Evolutionary conservation across 2,888 invertebrate species (phyloP), one percentile per base, ranked within the genome.

Genomic region (Eupsilia transversa): DNA sequence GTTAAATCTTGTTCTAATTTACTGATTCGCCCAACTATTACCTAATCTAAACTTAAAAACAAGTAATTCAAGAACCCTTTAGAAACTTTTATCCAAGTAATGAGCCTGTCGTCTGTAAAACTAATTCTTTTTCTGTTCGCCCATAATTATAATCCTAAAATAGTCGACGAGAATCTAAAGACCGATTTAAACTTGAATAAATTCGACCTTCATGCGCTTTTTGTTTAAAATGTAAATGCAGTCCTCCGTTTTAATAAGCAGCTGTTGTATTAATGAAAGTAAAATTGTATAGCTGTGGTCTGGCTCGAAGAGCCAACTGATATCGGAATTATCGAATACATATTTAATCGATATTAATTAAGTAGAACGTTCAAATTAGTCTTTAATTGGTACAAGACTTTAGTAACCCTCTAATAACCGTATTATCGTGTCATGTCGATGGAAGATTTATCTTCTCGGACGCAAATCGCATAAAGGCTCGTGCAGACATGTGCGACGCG

Each of bases 101-200:
- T 54, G 59, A 74, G 38, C 14, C n/a, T 27, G 5, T 72, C 35
- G 52, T 59, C 68, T 60, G 54, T 61, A 27, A 30, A 57, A 75
- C 33, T 65, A 65, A 76, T 69, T 68, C 1, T 61, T 69, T 68
- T 56, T 82, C 20, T 46, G 20, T 81, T 54, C n/a, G 14, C 3
- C 38, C 10, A 23, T 76, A 66, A 76, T 70, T 79, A 75, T 79
- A 27, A 41, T 66, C 23, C 43, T n/a, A 43, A 82, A 82, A 66
- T 49, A 54, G 52, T 27, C 14, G 7, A 49, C 61, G 17, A 56
- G 14, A 63, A 30, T 65, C 10, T 46, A 61, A 61, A 30, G 23
- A 52, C 1, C 14, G n/a, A 68, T 68, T 54, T 68, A n/a, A 30
- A 68, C 54, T 67, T 49, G 17, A 7, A 57, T 52, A 60, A 35